phyloP scores from a whole-genome alignment of 2,888 invertebrate genomes.

The Napeogenes sylphis region DNA sequence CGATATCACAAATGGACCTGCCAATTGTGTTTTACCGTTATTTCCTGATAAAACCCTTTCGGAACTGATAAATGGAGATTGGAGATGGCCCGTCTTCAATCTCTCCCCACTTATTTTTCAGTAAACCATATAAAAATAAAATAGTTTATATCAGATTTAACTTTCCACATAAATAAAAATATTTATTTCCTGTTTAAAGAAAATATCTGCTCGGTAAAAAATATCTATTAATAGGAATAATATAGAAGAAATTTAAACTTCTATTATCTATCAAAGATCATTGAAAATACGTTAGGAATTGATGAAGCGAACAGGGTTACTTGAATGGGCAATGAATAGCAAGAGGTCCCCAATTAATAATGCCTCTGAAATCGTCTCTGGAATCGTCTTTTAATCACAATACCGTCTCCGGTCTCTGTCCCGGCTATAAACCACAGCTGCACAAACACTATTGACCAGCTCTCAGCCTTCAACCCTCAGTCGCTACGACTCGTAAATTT shows the following conservation, averaged over 20 bases:
- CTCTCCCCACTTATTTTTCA: background rate
- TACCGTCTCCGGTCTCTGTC: constrained; percentile 18
- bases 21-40: constrained; percentile 27
- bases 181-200: no score
- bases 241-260: background rate
- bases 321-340: constrained; percentile 20
- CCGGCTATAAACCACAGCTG: constrained; percentile 19
- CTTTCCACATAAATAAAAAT: background rate
- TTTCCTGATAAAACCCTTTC: constrained; percentile 20
- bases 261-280: constrained; percentile 2
- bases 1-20: constrained; percentile 28
- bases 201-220: no score
- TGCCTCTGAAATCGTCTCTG: constrained; percentile 15
- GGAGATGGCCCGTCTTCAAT: background rate
- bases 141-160: background rate
- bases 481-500: background rate
- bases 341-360: constrained; percentile 23
- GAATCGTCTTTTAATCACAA: constrained; percentile 26
- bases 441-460: constrained; percentile 1
- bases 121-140: no score
- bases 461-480: background rate
- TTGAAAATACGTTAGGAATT: background rate
- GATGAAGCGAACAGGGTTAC: background rate
- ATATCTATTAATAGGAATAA: no score
- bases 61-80: background rate